Conservation (phyloP, 2,113 vertebrate species). For the Thunnus maccoyii region DNA sequence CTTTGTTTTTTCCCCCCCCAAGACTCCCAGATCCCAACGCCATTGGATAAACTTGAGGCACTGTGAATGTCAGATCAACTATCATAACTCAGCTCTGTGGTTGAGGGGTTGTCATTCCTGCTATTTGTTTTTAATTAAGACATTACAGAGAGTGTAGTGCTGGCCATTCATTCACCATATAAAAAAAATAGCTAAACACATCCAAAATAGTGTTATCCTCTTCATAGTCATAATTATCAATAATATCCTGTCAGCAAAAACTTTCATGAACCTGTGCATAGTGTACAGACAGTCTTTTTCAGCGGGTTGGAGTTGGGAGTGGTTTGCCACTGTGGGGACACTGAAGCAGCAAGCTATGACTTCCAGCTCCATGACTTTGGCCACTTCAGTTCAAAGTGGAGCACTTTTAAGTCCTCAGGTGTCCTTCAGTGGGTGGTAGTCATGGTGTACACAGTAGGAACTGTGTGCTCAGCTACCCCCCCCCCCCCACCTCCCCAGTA, state of each 20-base stretch:
- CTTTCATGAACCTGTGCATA: constrained; percentile 70
- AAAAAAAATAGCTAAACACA: constrained; percentile 71
- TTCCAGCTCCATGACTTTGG: constrained; percentile 37
- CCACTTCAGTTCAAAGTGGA: constrained; percentile 34
- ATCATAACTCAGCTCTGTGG: constrained; percentile 38
- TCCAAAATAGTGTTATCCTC: constrained; percentile 79
- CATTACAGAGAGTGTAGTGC: constrained; percentile 65
- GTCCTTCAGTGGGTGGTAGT: constrained; percentile 39
- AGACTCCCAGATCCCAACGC: constrained; percentile 50
- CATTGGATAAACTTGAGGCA: constrained; percentile 78
- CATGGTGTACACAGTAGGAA: constrained; percentile 1
- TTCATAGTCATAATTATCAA: constrained; percentile 61
- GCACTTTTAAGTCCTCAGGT: constrained; percentile 33
- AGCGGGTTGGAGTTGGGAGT: constrained; percentile 27
- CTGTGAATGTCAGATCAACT: constrained; percentile 70
- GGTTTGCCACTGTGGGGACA: constrained; percentile 29
- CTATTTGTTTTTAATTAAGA: constrained; percentile 57
- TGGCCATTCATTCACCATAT: constrained; percentile 71
- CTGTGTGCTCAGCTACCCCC: constrained; percentile 19
- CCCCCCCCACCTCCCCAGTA: not conserved
- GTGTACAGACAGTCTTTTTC: constrained; percentile 47
- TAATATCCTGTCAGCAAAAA: constrained; percentile 61
- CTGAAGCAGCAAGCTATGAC: constrained; percentile 27
- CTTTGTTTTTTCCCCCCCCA: constrained; percentile 14
- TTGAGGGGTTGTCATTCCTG: constrained; percentile 23